phyloP scores from a whole-genome alignment of 35 echinoderm and acorn worm genomes.

The Apostichopus japonicus region DNA sequence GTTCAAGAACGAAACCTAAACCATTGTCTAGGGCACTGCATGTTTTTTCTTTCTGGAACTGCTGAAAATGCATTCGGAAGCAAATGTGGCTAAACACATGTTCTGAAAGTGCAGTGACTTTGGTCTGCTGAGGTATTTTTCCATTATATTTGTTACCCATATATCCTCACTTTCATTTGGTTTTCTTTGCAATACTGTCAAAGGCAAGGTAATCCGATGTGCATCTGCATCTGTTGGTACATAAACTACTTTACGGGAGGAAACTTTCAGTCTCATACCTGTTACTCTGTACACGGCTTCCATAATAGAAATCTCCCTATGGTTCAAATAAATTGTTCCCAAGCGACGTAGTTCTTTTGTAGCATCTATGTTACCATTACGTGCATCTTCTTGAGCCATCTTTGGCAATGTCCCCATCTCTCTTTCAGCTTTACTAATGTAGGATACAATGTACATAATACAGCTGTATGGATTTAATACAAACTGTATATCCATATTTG shows the following conservation, averaged over 20 bases:
- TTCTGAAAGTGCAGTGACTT: not conserved
- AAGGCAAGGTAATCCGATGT: not conserved
- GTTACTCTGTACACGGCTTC: not conserved
- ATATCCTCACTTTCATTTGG: not conserved
- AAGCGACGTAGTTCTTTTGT: not conserved
- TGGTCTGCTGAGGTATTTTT: not conserved
- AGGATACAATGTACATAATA: conserved; percentile 45
- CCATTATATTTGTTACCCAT: not conserved
- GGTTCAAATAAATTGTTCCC: conserved; percentile 9
- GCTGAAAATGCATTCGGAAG: not conserved
- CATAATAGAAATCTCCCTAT: not conserved
- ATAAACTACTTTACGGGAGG: not conserved
- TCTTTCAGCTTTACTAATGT: conserved; percentile 23
- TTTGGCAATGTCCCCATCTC: conserved; percentile 23
- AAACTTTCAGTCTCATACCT: not conserved
- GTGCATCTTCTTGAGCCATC: conserved; percentile 27
- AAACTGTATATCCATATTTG: conserved; percentile 9
- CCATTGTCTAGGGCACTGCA: too few species aligned
- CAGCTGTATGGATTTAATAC: conserved; percentile 38
- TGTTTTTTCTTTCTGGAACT: not conserved
- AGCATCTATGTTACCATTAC: not conserved
- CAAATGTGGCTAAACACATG: conserved; percentile 25
- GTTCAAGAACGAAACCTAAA: too few species aligned
- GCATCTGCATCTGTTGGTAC: not conserved
- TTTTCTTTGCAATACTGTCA: not conserved